Conservation (phyloP, 2,113 vertebrate genomes). For the Merops nubicus region DNA sequence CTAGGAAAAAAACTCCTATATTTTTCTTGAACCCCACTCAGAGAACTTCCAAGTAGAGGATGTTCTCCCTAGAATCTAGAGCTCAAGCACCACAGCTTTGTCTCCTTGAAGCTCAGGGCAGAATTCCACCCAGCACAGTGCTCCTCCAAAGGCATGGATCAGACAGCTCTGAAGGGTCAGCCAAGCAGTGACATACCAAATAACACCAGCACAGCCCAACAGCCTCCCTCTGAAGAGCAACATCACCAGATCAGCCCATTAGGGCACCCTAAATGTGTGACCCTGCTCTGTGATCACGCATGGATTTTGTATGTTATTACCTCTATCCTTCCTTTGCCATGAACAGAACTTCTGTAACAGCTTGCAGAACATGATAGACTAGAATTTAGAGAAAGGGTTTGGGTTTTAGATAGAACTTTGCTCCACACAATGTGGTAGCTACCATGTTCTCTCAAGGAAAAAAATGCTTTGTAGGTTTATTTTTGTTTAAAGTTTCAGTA, state of each 20-base stretch:
- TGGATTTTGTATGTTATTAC: not conserved
- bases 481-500: not conserved
- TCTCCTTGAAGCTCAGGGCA: not conserved
- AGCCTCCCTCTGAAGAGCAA: not conserved
- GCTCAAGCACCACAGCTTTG: not conserved
- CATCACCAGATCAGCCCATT: not conserved
- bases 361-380: not conserved
- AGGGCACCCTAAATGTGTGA: accelerated
- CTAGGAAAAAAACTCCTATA: not conserved
- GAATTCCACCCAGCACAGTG: not conserved
- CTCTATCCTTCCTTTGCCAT: not conserved
- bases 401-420: not conserved
- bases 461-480: not conserved
- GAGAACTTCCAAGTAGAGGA: not conserved
- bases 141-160: accelerated
- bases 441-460: not conserved
- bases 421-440: not conserved
- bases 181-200: not conserved
- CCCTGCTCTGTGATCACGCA: not conserved
- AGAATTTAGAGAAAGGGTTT: not conserved
- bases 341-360: not conserved
- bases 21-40: not conserved
- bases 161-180: not conserved
- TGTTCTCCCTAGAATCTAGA: not conserved
- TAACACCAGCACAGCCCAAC: not conserved